Conservation (phyloP, 2,888 invertebrate species). For the Cheilosia impressa region DNA sequence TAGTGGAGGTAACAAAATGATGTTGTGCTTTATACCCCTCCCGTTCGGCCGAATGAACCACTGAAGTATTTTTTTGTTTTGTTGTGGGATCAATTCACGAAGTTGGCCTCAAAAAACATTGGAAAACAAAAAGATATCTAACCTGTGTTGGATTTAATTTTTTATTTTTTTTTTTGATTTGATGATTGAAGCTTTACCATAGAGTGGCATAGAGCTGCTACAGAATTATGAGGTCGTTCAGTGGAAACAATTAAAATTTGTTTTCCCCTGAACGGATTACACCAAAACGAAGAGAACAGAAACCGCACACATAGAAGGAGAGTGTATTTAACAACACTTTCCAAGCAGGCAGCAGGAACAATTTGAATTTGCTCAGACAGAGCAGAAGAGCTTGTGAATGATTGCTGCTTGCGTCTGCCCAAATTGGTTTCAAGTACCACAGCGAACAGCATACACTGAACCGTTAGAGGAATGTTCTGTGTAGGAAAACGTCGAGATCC, state of each 20-base stretch:
- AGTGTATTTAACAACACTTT: not conserved
- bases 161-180: slow-evolving; percentile 30
- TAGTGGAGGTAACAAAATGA: slow-evolving; percentile 34
- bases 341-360: not conserved
- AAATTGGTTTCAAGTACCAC: slow-evolving; percentile 17
- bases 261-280: slow-evolving; percentile 31
- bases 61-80: not conserved
- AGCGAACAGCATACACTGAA: not conserved
- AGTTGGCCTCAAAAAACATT: slow-evolving; percentile 37
- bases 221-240: slow-evolving; percentile 23
- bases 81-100: slow-evolving; percentile 50
- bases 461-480: slow-evolving; percentile 35
- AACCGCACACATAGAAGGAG: slow-evolving; percentile 12
- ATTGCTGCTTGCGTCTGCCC: slow-evolving; percentile 15
- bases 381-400: slow-evolving; percentile 18
- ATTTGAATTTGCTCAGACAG: slow-evolving; percentile 28
- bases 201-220: slow-evolving; percentile 12
- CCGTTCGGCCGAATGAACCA: not conserved
- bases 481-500: not conserved
- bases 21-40: slow-evolving; percentile 9
- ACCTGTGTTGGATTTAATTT: slow-evolving; percentile 4
- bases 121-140: slow-evolving; percentile 36
- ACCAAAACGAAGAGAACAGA: not conserved
- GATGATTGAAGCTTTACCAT: slow-evolving; percentile 49
- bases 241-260: slow-evolving; percentile 52